These are phyloP conservation scores for Acromyrmex echinatior DNA, from an alignment of 1,140 invertebrate genomes.

Conservation along the genomic window DNA sequence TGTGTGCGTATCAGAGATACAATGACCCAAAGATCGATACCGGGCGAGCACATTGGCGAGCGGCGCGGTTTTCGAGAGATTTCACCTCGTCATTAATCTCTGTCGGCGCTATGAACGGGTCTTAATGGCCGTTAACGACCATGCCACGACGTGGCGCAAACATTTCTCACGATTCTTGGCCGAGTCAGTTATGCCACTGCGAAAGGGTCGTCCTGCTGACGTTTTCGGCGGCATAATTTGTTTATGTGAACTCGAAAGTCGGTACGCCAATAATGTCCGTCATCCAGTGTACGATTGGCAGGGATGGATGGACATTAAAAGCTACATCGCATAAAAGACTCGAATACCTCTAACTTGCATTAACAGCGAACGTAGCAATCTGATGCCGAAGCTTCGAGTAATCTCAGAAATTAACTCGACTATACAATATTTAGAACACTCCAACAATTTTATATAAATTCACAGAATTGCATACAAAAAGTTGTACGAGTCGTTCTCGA, in stretches of 20 bases:
- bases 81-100: conserved; percentile 63
- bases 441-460: conserved; percentile 10
- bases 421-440: background rate
- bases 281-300: background rate
- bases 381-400: background rate
- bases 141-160: conserved; percentile 34
- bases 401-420: background rate
- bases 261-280: background rate
- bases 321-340: background rate
- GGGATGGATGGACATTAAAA: background rate
- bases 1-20: conserved; percentile 33
- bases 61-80: conserved; percentile 54
- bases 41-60: conserved; percentile 3
- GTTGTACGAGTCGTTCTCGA: background rate
- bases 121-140: conserved; percentile 63
- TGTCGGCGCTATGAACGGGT: conserved; percentile 56
- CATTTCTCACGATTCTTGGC: conserved; percentile 58
- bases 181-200: conserved; percentile 25
- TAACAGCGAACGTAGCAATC: background rate
- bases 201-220: conserved; percentile 28
- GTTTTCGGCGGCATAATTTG: conserved; percentile 36
- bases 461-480: background rate
- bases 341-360: background rate
- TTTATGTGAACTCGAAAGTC: conserved; percentile 17
- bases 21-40: conserved; percentile 37